Conservation (phyloP, 2,113 vertebrate genomes). For the Ovibos moschatus region DNA sequence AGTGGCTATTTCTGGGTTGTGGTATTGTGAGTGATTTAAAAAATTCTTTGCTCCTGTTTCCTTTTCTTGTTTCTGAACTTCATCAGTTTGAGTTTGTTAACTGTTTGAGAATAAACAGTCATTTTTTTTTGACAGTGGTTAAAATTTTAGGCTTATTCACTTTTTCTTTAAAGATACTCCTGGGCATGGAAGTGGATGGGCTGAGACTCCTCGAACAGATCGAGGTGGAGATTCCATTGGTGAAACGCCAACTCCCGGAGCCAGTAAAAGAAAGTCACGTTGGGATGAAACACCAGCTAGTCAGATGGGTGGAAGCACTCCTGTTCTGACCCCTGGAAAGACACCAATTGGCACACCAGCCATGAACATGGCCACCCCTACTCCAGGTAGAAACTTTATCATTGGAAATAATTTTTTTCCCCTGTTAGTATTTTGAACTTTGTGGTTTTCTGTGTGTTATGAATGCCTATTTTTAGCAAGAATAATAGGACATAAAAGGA, state of each 20-base stretch:
- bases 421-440: neutral
- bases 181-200: constrained; percentile 98
- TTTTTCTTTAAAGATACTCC: constrained; percentile 88
- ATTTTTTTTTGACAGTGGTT: constrained; percentile 19
- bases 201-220: constrained; percentile 96
- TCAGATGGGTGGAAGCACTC: constrained; percentile 98
- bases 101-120: neutral
- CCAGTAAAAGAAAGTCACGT: constrained; percentile 97
- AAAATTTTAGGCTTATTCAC: neutral
- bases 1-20: neutral
- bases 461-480: neutral
- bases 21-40: neutral
- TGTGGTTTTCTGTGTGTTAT: neutral
- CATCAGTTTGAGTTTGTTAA: neutral
- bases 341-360: constrained; percentile 98
- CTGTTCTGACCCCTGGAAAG: constrained; percentile 96
- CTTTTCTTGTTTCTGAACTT: neutral
- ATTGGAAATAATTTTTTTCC: neutral
- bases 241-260: constrained; percentile 97
- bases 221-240: constrained; percentile 96
- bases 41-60: neutral
- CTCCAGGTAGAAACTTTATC: constrained; percentile 86
- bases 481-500: neutral
- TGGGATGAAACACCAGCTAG: constrained; percentile 99
- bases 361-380: constrained; percentile 99